A percentile compares a stretch with the other conserved stretches of the same genome.
Conservation (phyloP, 2,797 vertebrate species). For the Sebastes steindachneri region DNA sequence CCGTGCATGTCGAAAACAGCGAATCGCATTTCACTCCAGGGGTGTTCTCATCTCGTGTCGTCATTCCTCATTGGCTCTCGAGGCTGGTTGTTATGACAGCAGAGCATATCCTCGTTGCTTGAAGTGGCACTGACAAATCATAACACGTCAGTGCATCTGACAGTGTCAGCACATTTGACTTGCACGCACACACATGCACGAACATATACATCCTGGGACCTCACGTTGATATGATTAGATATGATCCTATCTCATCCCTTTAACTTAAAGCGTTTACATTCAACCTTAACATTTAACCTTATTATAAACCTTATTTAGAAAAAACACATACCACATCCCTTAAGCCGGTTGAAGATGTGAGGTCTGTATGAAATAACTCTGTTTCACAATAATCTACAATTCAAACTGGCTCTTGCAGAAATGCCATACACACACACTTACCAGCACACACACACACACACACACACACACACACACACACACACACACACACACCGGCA, state of each 20-base stretch:
- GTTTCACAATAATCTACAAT: slow-evolving; percentile 1
- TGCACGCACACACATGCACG: background rate
- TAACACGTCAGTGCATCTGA: slow-evolving; percentile 64
- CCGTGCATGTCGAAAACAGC: slow-evolving; percentile 25
- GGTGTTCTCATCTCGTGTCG: slow-evolving; percentile 56
- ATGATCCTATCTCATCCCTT: slow-evolving; percentile 27
- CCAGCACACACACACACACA: slow-evolving; percentile 33
- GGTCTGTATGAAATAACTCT: background rate
- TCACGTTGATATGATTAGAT: slow-evolving; percentile 30
- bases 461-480: slow-evolving; percentile 50
- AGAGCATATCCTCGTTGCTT: slow-evolving; percentile 48
- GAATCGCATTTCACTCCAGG: slow-evolving; percentile 60
- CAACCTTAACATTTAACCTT: background rate
- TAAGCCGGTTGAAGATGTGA: background rate
- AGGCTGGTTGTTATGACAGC: slow-evolving; percentile 70
- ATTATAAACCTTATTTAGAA: slow-evolving; percentile 6
- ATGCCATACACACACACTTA: slow-evolving; percentile 35
- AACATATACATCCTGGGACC: slow-evolving; percentile 13
- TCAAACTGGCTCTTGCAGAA: background rate
- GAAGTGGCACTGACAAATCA: slow-evolving; percentile 66
- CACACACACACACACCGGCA: slow-evolving; percentile 42
- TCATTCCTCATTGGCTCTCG: slow-evolving; percentile 59
- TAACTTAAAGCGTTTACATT: slow-evolving; percentile 10
- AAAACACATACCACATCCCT: background rate
- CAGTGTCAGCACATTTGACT: slow-evolving; percentile 65